Evolutionary conservation across 2,797 vertebrate species (phyloP).

Genomic region (Crocodylus rhombifer): DNA sequence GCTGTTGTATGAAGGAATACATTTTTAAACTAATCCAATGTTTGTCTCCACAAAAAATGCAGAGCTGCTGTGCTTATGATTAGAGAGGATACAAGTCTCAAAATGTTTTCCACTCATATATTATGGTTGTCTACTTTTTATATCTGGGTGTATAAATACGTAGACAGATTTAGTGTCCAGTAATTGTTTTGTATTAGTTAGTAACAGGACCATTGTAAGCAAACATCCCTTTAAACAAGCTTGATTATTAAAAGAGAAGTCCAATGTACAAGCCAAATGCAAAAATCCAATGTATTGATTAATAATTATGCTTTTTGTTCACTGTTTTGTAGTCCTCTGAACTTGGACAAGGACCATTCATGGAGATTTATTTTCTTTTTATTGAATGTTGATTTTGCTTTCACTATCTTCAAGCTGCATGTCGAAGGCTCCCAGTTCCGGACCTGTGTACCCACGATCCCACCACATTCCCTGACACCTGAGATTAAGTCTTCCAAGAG

Average conservation of each 20-base stretch:
- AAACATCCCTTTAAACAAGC: not conserved
- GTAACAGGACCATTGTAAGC: not conserved
- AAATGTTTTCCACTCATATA: not conserved
- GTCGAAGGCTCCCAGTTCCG: too few relatives aligned
- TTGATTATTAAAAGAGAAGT: not conserved
- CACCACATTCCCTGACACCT: too few relatives aligned
- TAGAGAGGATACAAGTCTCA: not conserved
- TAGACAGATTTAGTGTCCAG: fast-evolving
- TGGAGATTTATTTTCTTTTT: not conserved
- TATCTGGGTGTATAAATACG: not conserved
- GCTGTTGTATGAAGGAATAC: not conserved
- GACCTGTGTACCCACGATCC: too few relatives aligned
- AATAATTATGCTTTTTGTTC: not conserved
- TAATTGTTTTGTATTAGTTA: not conserved
- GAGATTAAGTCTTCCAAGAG: too few relatives aligned
- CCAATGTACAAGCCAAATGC: not conserved
- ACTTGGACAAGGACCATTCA: not conserved
- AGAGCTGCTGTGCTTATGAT: not conserved
- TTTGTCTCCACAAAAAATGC: not conserved
- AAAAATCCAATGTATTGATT: not conserved
- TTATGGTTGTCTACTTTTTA: not conserved
- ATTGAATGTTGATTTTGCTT: not conserved
- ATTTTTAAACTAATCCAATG: not conserved
- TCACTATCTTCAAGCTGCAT: not conserved
- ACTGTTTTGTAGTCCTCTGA: not conserved